A percentile compares a stretch with the other conserved stretches of the same genome.
Evolutionary conservation across 2,888 invertebrate species (phyloP).

Genomic region (Cryptus armator): DNA sequence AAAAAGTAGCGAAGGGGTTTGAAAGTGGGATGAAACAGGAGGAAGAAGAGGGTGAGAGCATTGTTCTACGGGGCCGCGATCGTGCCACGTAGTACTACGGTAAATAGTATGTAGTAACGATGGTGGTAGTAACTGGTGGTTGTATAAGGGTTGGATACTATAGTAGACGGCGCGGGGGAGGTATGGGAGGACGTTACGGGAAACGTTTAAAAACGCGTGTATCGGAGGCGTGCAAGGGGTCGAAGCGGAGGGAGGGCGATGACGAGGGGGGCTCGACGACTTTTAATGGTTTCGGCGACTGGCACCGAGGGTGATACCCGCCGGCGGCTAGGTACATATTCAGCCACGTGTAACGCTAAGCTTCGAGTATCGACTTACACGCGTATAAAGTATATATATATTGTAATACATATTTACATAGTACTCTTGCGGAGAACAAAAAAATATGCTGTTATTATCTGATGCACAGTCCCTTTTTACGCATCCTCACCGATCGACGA

Average conservation of each 20-base stretch:
- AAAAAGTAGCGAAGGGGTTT: slow-evolving; percentile 16
- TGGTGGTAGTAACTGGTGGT: slow-evolving; percentile 46
- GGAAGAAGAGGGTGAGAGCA: slow-evolving; percentile 49
- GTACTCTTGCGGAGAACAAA: not conserved
- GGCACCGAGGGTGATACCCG: slow-evolving; percentile 83
- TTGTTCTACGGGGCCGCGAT: slow-evolving; percentile 59
- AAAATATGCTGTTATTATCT: not conserved
- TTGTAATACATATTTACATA: slow-evolving; percentile 47
- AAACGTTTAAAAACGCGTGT: slow-evolving; percentile 70
- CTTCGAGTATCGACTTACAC: slow-evolving; percentile 1
- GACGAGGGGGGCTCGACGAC: slow-evolving; percentile 69
- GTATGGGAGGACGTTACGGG: slow-evolving; percentile 53
- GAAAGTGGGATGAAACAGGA: slow-evolving; percentile 27
- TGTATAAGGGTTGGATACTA: slow-evolving; percentile 15
- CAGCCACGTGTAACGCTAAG: slow-evolving; percentile 25
- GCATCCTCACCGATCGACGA: not conserved
- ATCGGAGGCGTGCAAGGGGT: slow-evolving; percentile 25
- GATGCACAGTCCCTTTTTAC: not conserved
- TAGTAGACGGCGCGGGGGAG: not conserved
- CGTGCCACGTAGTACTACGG: slow-evolving; percentile 45
- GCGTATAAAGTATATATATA: not conserved
- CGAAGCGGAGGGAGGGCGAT: slow-evolving; percentile 45
- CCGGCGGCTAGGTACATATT: slow-evolving; percentile 68
- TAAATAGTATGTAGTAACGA: slow-evolving; percentile 18
- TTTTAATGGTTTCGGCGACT: slow-evolving; percentile 81